phyloP scores from a whole-genome alignment of 2,113 vertebrate genomes.

The Phycodurus eques region DNA sequence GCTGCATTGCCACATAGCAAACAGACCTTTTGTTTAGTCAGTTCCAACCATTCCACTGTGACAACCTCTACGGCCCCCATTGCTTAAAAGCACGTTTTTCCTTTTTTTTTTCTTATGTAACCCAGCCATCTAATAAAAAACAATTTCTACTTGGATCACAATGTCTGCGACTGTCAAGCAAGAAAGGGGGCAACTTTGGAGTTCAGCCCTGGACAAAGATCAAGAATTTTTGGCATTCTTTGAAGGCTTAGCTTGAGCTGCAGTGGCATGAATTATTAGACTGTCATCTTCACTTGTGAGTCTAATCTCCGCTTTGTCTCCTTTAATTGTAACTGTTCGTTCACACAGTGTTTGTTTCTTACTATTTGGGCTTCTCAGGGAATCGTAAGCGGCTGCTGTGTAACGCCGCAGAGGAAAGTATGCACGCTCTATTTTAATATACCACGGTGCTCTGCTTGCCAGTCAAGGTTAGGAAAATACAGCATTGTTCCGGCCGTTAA shows the following conservation, averaged over 20 bases:
- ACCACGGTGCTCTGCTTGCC: background rate
- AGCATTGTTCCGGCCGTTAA: background rate
- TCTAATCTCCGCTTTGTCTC: slow-evolving; percentile 42
- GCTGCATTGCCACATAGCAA: slow-evolving; percentile 11
- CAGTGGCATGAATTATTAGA: slow-evolving; percentile 53
- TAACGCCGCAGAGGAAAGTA: background rate
- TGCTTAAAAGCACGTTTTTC: slow-evolving; percentile 2
- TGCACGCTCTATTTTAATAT: slow-evolving; percentile 23
- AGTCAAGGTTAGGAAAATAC: slow-evolving; percentile 20
- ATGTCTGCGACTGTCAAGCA: slow-evolving; percentile 27
- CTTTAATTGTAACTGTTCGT: slow-evolving; percentile 22
- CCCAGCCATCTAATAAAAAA: slow-evolving; percentile 6
- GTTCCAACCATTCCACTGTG: background rate
- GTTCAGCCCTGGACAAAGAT: slow-evolving; percentile 45
- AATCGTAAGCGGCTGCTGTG: slow-evolving; percentile 20
- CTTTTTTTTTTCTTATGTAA: slow-evolving; percentile 9
- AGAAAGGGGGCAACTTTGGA: slow-evolving; percentile 28
- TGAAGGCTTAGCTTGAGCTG: slow-evolving; percentile 53
- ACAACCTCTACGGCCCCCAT: background rate
- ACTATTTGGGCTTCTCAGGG: slow-evolving; percentile 29
- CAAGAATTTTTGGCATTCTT: slow-evolving; percentile 59
- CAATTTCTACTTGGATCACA: background rate
- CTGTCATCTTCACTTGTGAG: slow-evolving; percentile 31
- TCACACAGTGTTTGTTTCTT: slow-evolving; percentile 16
- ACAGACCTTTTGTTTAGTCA: slow-evolving; percentile 16